A percentile compares a stretch with the other conserved stretches of the same genome.
Conservation (phyloP, 2,797 vertebrate genomes). For the Catostomus latipinnis region DNA sequence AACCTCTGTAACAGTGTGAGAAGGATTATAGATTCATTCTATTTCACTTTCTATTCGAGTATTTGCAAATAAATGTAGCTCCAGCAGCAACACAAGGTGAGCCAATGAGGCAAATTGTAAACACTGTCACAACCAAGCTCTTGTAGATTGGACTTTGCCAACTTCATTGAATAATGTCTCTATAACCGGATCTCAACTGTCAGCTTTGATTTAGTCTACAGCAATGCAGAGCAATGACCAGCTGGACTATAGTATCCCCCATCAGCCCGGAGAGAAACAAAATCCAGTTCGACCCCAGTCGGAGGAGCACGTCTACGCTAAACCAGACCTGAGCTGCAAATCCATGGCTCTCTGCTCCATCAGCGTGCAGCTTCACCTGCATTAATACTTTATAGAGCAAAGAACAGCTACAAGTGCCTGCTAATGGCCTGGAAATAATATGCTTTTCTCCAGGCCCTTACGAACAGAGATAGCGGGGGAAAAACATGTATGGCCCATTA, state of each 20-base stretch:
- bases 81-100: conserved; percentile 1
- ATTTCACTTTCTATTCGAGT: not conserved
- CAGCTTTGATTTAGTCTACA: not conserved
- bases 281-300: not conserved
- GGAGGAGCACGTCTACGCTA: not conserved
- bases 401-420: conserved; percentile 50
- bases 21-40: not conserved
- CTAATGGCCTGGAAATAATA: conserved; percentile 64
- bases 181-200: conserved; percentile 14
- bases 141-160: not conserved
- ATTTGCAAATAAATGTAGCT: not conserved
- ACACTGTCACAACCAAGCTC: not conserved
- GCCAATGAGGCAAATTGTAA: not conserved
- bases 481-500: conserved; percentile 54
- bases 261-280: conserved; percentile 4
- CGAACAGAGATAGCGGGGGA: conserved; percentile 36
- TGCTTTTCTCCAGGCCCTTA: conserved; percentile 49
- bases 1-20: not conserved
- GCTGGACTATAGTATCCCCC: conserved; percentile 16
- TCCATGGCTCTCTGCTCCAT: conserved; percentile 42
- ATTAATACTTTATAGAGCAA: conserved; percentile 58
- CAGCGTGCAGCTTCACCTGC: conserved; percentile 42
- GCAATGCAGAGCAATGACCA: conserved; percentile 6
- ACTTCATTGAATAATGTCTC: not conserved
- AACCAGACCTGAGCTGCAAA: conserved; percentile 31